Evolutionary conservation across 1,140 invertebrate genomes (phyloP), one percentile per base, ranked within the genome.

Genomic region (Drosophila saltans): DNA sequence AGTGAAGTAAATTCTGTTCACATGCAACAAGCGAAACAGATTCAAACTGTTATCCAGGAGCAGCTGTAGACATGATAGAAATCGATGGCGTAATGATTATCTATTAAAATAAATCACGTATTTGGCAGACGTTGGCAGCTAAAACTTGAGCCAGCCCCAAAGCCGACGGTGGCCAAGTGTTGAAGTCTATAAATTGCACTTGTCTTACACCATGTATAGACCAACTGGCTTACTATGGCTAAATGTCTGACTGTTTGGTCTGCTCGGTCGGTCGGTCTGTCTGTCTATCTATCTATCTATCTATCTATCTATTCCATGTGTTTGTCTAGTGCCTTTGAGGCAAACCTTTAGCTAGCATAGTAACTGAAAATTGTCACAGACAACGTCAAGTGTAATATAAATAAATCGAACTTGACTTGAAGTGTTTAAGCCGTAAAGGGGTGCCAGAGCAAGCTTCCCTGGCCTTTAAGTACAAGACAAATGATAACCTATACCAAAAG

Each of bases 51-150:
- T 70, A 3, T 60, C 66, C 45, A 68, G 24, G 8, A 26, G 3
- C 21, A 52, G 45, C 45, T 52, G 24, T 10, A 74, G 68, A 79
- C 80, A 71, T 66, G 75, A 88, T 73, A 78, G 59, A 80, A 89
- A 89, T 89, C 81, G 85, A 90, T 89, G 80, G 84, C 81, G 72
- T 88, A 88, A 88, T 88, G 84, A 89, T 89, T 89, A 89, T 89
- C 84, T 90, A 89, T 89, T 89, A 89, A 89, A 89, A 89, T 89
- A 89, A 90, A 89, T 89, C 84, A 89, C 84, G 84, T 90, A 90
- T 89, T 81, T 81, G 84, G 80, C 83, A 86, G 72, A 69, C 76
- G 58, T 59, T 62, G 78, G 64, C 71, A 57, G 48, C 58, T 24
- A 36, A 55, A 63, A 63, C 61, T 76, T 78, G 65, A 75, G 72